Conservation (phyloP, 2,797 vertebrate species). For the Pseudopleuronectes americanus region DNA sequence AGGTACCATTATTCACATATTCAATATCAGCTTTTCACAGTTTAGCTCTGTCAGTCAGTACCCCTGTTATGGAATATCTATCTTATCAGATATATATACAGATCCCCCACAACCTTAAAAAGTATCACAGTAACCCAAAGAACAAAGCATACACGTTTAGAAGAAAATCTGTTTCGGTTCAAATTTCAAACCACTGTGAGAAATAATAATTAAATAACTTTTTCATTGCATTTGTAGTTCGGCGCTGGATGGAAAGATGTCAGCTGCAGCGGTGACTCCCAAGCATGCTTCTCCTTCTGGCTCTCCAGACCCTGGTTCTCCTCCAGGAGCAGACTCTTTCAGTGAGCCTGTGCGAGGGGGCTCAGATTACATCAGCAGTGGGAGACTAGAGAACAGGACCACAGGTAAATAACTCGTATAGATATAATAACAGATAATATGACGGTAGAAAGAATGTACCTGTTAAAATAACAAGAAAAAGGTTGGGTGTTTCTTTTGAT, state of each 20-base stretch:
- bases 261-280: slow-evolving; percentile 47
- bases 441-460: no score
- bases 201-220: background rate
- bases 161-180: background rate
- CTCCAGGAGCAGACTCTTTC: slow-evolving; percentile 51
- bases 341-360: slow-evolving; percentile 49
- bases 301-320: slow-evolving; percentile 56
- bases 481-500: background rate
- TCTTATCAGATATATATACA: no score
- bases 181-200: background rate
- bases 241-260: slow-evolving; percentile 59
- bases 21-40: background rate
- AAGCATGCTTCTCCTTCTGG: slow-evolving; percentile 50
- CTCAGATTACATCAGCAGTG: slow-evolving; percentile 39
- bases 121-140: background rate
- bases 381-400: slow-evolving; percentile 48
- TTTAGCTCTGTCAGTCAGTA: background rate
- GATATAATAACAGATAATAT: background rate
- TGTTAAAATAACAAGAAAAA: background rate
- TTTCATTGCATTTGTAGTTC: slow-evolving; percentile 49
- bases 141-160: background rate
- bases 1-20: background rate
- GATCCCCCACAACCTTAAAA: background rate
- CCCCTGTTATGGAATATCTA: no score
- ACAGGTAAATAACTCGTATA: slow-evolving; percentile 59